Conservation (phyloP, 2,797 vertebrate species). For the Enteromius trimaculatus region DNA sequence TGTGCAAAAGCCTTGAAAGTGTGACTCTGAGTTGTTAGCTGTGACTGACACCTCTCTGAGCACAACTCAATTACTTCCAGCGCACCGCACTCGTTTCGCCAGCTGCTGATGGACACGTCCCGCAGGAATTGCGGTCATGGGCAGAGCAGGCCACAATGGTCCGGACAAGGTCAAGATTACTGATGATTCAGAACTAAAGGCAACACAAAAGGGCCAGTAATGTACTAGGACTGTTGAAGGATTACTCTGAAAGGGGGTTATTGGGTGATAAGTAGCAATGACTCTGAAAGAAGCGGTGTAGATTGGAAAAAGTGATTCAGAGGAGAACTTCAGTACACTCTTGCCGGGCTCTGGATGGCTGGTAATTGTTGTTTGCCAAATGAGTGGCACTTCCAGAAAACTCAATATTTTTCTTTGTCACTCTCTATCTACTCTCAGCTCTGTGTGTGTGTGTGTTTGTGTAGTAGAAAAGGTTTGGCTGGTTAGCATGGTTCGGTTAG, state of each 20-base stretch:
- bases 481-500: neutral
- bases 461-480: neutral
- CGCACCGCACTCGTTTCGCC: neutral
- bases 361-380: constrained; percentile 29
- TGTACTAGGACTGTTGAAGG: constrained; percentile 30
- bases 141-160: neutral
- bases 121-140: constrained; percentile 2
- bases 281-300: constrained; percentile 26
- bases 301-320: constrained; percentile 42
- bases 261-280: constrained; percentile 38
- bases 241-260: constrained; percentile 35
- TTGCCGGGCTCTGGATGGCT: neutral
- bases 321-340: constrained; percentile 17
- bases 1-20: constrained; percentile 14
- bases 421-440: constrained; percentile 10
- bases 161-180: constrained; percentile 43
- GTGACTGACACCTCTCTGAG: constrained; percentile 54
- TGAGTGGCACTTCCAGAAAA: constrained; percentile 21
- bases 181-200: constrained; percentile 22
- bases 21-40: constrained; percentile 8
- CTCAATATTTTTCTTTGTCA: constrained; percentile 32
- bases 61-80: constrained; percentile 55
- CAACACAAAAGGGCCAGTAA: constrained; percentile 15
- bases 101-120: constrained; percentile 26
- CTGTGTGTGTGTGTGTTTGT: neutral